Evolutionary conservation across 2,888 invertebrate species (phyloP).

Genomic region (Tinea semifulvella): DNA sequence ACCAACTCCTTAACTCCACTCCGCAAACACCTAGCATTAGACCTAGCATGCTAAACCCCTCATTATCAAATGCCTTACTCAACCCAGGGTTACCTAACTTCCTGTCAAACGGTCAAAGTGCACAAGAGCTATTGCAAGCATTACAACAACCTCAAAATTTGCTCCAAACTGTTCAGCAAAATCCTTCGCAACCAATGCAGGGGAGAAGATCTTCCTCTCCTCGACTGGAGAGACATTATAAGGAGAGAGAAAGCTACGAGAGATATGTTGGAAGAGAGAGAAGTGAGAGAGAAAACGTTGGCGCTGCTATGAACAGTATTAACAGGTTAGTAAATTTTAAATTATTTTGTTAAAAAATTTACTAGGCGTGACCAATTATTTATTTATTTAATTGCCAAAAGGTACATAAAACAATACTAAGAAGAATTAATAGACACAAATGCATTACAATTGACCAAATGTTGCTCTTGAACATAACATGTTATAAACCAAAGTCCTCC

Average conservation of each 20-base stretch:
- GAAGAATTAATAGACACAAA: no score
- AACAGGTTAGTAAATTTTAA: slow-evolving; percentile 61
- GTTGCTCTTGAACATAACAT: no score
- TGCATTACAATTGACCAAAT: no score
- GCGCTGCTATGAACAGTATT: slow-evolving; percentile 70
- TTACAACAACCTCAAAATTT: slow-evolving; percentile 61
- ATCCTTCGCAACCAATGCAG: slow-evolving; percentile 58
- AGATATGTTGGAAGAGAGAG: slow-evolving; percentile 48
- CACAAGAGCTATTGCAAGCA: slow-evolving; percentile 78
- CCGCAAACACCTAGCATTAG: slow-evolving; percentile 60
- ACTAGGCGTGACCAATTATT: no score
- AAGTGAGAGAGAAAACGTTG: slow-evolving; percentile 61
- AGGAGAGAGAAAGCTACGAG: slow-evolving; percentile 57
- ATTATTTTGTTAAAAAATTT: no score
- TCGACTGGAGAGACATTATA: slow-evolving; percentile 54
- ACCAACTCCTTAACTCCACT: slow-evolving; percentile 70
- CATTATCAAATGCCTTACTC: slow-evolving; percentile 72
- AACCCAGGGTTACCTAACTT: slow-evolving; percentile 78
- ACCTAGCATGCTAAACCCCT: slow-evolving; percentile 66
- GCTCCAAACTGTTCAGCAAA: slow-evolving; percentile 58
- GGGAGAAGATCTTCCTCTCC: slow-evolving; percentile 59
- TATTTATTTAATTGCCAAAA: no score
- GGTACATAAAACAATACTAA: no score
- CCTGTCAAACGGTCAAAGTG: slow-evolving; percentile 72
- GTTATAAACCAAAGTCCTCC: no score